Conservation (phyloP, 2,888 invertebrate genomes). For the Drosophila pseudotalamancana region DNA sequence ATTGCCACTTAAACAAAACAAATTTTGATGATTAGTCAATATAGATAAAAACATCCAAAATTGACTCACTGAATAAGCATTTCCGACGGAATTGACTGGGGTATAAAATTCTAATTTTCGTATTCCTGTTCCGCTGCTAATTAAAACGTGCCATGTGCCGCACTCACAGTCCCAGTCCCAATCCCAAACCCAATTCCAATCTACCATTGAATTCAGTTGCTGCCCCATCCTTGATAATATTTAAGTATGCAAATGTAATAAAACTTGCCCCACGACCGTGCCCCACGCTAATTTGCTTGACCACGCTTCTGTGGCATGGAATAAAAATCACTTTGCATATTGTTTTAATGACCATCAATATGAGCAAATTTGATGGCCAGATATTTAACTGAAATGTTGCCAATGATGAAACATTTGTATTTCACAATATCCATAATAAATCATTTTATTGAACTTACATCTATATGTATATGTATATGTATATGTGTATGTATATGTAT, state of each 20-base stretch:
- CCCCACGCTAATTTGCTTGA: slow-evolving; percentile 2
- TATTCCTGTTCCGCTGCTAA: slow-evolving; percentile 12
- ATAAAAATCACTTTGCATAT: slow-evolving; percentile 35
- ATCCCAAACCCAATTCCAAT: too few relatives aligned
- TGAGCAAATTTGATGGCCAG: not conserved
- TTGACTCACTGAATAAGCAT: too few relatives aligned
- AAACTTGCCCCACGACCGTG: slow-evolving; percentile 8
- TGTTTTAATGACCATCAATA: slow-evolving; percentile 8
- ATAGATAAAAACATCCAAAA: too few relatives aligned
- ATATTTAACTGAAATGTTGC: too few relatives aligned
- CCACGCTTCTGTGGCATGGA: slow-evolving; percentile 11
- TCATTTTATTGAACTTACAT: too few relatives aligned
- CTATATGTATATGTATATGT: not conserved
- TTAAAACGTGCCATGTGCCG: slow-evolving; percentile 10
- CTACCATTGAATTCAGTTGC: not conserved
- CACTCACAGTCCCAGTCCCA: slow-evolving; percentile 14
- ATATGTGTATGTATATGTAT: slow-evolving; percentile 17
- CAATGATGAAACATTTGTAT: too few relatives aligned
- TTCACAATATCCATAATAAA: too few relatives aligned
- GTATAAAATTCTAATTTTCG: not conserved
- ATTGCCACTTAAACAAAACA: too few relatives aligned
- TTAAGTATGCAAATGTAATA: slow-evolving; percentile 38
- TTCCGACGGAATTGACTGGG: too few relatives aligned
- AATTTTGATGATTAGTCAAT: too few relatives aligned
- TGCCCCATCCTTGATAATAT: too few relatives aligned